Percentiles rank a stretch among this genome's conserved stretches.
phyloP scores from a whole-genome alignment of 2,113 vertebrate genomes.

The Cinclus mexicanus region DNA sequence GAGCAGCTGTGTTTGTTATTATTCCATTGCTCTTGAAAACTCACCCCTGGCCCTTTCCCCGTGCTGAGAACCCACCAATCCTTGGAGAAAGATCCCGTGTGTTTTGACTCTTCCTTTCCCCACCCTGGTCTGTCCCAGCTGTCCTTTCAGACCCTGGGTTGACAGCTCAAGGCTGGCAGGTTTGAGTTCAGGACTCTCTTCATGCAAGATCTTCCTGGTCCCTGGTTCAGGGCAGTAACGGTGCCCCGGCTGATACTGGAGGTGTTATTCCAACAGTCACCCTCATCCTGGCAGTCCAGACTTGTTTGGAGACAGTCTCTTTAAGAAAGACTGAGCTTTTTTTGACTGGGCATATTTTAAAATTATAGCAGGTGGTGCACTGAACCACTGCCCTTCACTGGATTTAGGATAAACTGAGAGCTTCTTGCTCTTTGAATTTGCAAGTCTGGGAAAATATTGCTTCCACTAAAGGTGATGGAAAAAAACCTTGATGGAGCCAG shows the following conservation, averaged over 20 bases:
- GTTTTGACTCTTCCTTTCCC: not conserved
- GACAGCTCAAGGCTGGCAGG: not conserved
- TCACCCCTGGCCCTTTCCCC: not conserved
- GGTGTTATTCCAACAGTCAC: not conserved
- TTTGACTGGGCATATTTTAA: not conserved
- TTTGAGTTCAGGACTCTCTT: not conserved
- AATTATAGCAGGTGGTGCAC: not conserved
- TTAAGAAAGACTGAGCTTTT: rapidly evolving
- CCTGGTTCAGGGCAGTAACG: not conserved
- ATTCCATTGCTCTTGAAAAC: no score
- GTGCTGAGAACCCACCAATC: rapidly evolving
- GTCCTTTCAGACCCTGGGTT: not conserved
- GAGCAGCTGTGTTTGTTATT: not conserved
- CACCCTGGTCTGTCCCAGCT: not conserved
- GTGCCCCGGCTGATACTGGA: not conserved
- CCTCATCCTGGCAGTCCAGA: not conserved
- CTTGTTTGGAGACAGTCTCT: not conserved
- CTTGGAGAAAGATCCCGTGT: not conserved
- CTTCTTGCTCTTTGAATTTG: not conserved
- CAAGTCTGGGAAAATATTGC: not conserved
- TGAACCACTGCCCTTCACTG: not conserved
- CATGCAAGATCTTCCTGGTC: no score
- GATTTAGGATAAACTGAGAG: not conserved
- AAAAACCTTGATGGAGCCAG: not conserved
- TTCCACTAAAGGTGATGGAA: not conserved